phyloP scores from a whole-genome alignment of 2,888 invertebrate species.

The Bruchidius siliquastri region DNA sequence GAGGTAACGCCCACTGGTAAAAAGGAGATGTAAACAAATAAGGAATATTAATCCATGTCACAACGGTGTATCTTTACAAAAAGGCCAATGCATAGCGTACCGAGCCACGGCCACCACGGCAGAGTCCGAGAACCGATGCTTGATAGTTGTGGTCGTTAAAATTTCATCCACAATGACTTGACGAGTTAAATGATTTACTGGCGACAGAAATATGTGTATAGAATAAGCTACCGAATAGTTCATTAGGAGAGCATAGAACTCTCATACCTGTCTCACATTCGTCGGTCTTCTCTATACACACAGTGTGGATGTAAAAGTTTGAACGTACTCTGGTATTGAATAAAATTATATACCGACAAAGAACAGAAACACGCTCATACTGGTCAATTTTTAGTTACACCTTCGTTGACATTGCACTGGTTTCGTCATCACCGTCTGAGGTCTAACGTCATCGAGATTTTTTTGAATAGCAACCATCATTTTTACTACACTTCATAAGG shows the following conservation, averaged over 20 bases:
- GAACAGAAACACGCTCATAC: no score
- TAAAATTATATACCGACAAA: no score
- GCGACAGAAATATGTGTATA: slow-evolving; percentile 28
- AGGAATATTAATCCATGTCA: not conserved
- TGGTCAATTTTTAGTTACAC: no score
- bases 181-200: slow-evolving; percentile 29
- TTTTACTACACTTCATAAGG: no score
- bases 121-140: slow-evolving; percentile 4
- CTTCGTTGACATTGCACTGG: no score
- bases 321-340: no score
- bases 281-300: not conserved
- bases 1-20: not conserved
- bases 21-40: not conserved
- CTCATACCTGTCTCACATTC: slow-evolving; percentile 4
- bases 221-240: slow-evolving; percentile 32
- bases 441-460: no score
- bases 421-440: no score
- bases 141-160: slow-evolving; percentile 17
- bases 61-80: not conserved
- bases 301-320: no score
- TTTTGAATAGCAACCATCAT: no score
- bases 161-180: slow-evolving; percentile 22
- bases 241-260: slow-evolving; percentile 28
- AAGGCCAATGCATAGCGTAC: not conserved
- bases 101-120: not conserved